Base-by-base conservation (phyloP, 2,888 invertebrate genomes). In the Nomada ruficornis region DNA sequence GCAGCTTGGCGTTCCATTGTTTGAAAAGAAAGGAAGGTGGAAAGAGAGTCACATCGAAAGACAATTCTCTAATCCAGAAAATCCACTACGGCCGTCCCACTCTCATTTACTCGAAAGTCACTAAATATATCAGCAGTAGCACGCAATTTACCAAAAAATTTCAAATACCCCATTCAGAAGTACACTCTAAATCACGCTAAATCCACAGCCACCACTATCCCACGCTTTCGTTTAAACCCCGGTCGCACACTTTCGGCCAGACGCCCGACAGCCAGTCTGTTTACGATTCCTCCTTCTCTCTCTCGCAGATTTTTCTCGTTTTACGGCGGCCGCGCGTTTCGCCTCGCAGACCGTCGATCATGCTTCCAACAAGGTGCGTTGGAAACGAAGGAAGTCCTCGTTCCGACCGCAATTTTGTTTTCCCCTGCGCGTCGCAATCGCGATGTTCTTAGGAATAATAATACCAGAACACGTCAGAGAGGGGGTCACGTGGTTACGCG, bases 321-420 rank as follows among this genome's bases (percentile, higher is more conserved):
- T 71, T 60, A 54, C 65, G 60, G 50, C 18, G 36, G 42, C 59
- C 36, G 52, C 36, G 42, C 20, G 67, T 68, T 36, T 36, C 54
- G 42, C 26, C 44, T 57, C 68, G 50, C 50, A 59, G 68, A 57
- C 72, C 82, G 82, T 80, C 71, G 82, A 80, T 80, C 82, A 76
- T 60, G 76, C 80, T 82, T 80, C 69, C 47, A 11, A 15, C 65
- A 20, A 65, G 62, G 3, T 23, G 68, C 57, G 5, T 2, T 2
- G n/a, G 44, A 13, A 13, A 10, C 10, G 47, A 3, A 18, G 44
- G 47, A 55, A 26, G 54, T n/a, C 36, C 23, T 26, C 50, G 29
- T 50, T 47, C 18, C 64, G n/a, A 10, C 11, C 26, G 29, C 69
- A 69, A 64, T 64, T 68, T 42, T 26, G 64, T 59, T 63, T 42